Evolutionary conservation across 2,888 invertebrate species (phyloP), one percentile per base, ranked within the genome.

Genomic region (Synanthedon formicaeformis): DNA sequence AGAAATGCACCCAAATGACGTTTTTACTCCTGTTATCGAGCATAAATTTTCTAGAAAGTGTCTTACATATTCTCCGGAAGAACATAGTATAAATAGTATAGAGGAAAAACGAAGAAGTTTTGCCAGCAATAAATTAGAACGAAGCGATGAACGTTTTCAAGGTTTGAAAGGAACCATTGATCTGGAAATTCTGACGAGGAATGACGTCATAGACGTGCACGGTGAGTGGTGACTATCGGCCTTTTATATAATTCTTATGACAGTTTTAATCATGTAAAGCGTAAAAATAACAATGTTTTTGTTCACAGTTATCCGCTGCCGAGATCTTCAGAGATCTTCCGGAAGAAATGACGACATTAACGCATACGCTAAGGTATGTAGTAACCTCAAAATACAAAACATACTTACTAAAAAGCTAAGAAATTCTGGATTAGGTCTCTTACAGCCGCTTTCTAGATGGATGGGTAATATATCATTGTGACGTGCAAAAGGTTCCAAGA

Each of bases 331-430:
- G 63, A 88, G 93, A 60, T 75, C 89, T 13, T 89, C 90, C 69
- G 93, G 92, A 51, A 91, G 90, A 63, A 88, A 89, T 50, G 85
- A 86, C 61, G 84, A 88, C 51, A 91, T 94, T 58, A 94, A 94
- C 76, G 94, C 95, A 57, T 95, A 95, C 76, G 94, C 94, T 23
- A 95, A 94, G 89, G 94, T 93, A 66, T 81, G 34, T 34, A 34
- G 8, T 27, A 8, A 27, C 27, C 27, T 27, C 27, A 27, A 8
- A 27, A 27, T 8, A 27, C 27, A 27, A 8, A 27, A 27, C 6
- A 27, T 4, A 27, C 27, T 27, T n/a, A n/a, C n/a, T n/a, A n/a
- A n/a, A n/a, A n/a, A n/a, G n/a, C n/a, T n/a, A n/a, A n/a, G n/a
- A n/a, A n/a, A n/a, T n/a, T n/a, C n/a, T n/a, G n/a, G n/a, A n/a